These are phyloP conservation scores for Puffinus mauretanicus DNA, from an alignment of 2,113 vertebrate genomes.

Conservation along the genomic window DNA sequence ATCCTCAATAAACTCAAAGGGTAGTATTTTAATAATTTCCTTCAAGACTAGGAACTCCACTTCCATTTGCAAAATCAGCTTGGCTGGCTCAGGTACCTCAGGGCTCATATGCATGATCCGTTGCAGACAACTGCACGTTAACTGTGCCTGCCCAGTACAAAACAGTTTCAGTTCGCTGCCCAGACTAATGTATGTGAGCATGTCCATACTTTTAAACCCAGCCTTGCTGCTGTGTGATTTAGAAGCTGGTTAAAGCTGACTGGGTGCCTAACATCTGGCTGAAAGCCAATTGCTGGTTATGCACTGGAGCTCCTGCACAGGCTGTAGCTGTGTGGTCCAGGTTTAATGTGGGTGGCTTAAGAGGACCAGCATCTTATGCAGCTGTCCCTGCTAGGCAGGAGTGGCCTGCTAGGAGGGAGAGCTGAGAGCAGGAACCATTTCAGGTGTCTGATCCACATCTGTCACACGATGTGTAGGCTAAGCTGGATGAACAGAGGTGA, in stretches of 20 bases:
- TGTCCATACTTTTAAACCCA: not conserved
- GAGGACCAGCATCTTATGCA: not conserved
- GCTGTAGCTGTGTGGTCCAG: not conserved
- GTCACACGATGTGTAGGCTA: not conserved
- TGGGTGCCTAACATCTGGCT: not conserved
- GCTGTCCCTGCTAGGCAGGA: not conserved
- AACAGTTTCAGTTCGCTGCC: not conserved
- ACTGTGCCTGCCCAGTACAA: not conserved
- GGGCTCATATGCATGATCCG: not conserved
- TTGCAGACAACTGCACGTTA: not conserved
- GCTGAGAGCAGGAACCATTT: not conserved
- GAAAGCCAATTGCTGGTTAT: not conserved
- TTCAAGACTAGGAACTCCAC: not conserved
- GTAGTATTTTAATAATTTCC: not conserved
- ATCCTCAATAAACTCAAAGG: not conserved
- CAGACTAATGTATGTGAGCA: rapidly evolving
- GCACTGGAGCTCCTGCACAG: not conserved
- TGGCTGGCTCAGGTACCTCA: not conserved
- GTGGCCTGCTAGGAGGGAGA: not conserved
- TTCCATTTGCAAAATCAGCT: not conserved
- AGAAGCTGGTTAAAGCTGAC: not conserved
- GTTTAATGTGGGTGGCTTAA: not conserved
- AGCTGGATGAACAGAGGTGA: not conserved
- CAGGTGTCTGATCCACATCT: not conserved
- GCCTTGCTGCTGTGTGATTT: not conserved